phyloP scores from a whole-genome alignment of 2,113 vertebrate genomes.

The Alligator sinensis region DNA sequence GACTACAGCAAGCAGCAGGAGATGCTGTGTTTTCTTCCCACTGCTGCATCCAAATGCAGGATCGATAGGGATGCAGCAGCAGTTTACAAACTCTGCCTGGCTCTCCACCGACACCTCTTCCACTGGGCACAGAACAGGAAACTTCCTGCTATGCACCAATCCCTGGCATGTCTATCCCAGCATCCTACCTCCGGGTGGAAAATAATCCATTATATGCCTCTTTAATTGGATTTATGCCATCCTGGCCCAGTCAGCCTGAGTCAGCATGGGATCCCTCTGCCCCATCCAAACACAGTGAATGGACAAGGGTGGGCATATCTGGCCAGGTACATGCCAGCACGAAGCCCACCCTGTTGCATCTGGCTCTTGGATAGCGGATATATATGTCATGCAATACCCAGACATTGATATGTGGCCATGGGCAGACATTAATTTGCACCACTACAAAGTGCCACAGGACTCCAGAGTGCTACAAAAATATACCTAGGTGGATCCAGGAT shows the following conservation, averaged over 20 bases:
- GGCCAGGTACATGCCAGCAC: too few species aligned
- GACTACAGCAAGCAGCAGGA: fast-evolving
- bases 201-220: not conserved
- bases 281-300: not conserved
- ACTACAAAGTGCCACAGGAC: too few species aligned
- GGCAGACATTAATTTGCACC: too few species aligned
- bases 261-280: not conserved
- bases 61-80: not conserved
- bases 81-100: not conserved
- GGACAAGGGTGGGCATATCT: not conserved
- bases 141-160: not conserved
- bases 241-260: not conserved
- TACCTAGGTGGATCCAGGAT: too few species aligned
- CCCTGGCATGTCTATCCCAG: not conserved
- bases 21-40: not conserved
- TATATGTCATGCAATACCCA: not conserved
- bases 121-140: not conserved
- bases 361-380: not conserved
- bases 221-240: not conserved
- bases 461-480: too few species aligned
- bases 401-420: too few species aligned
- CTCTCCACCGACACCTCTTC: too few species aligned
- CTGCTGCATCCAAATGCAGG: fast-evolving
- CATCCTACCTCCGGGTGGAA: not conserved
- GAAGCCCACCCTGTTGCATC: not conserved